Base-by-base conservation (phyloP, 92 coral and sea anemone genomes). In the Ricordea florida region DNA sequence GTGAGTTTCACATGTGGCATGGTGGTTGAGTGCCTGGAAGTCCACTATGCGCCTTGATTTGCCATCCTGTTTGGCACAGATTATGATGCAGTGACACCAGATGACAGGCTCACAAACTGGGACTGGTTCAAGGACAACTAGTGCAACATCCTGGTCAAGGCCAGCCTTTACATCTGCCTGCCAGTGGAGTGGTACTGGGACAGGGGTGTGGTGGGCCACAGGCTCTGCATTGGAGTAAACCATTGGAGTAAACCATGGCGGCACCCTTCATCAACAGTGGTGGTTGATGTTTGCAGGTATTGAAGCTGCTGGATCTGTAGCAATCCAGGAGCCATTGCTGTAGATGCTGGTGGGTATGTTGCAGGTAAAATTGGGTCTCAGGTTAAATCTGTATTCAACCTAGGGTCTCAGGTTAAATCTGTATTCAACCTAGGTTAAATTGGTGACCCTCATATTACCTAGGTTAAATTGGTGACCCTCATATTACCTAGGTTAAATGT, bases 181-280 rank as follows among this genome's bases (percentile, higher is more conserved):
- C 93, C 89, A 82, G 57, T 80, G 87, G 17, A 82, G 81, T 57
- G 87, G 91, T 36, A 81, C 84, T 2, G 79, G 73, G 22, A 72
- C 59, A 10, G 85, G 85, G 21, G 89, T 88, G 78, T 87, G 93
- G 61, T 74, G 80, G 44, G 90, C 83, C 9, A 35, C 72, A 2
- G 87, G 90, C 30, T 65, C 80, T 2, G 87, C 87, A 4, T 32
- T 32, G 13, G 82, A 85, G 31, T 87, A 81, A 0, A 81, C 84
- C 80, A 62, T 64, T 26, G 72, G 71, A 28, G 74, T n/a, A n/a
- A n/a, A n/a, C 45, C 86, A 77, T 66, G 2, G 85, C 77, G 36
- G 46, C 28, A 5, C 84, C 47, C 30, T 79, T 82, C 87, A 69
- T 89, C 20, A 74, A 42, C 2, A 87, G 90, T 4, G 85, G 77